Conservation (phyloP, 2,113 vertebrate species). For the Myxocyprinus asiaticus region DNA sequence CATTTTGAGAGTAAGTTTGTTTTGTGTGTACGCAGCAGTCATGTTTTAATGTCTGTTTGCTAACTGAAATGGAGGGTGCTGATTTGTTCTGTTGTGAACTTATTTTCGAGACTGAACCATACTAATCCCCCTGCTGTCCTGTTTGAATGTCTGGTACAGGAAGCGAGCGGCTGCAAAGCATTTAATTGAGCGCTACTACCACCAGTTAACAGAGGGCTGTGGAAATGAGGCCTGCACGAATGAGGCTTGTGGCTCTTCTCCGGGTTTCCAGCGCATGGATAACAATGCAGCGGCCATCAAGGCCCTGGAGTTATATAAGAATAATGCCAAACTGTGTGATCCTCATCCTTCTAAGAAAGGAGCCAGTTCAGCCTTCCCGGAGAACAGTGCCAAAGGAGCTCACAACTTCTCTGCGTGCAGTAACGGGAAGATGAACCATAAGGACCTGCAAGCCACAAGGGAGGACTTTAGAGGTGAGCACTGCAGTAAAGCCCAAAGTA, state of each 20-base stretch:
- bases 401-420: slow-evolving; percentile 80
- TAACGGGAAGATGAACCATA: slow-evolving; percentile 84
- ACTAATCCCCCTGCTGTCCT: slow-evolving; percentile 77
- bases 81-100: slow-evolving; percentile 5
- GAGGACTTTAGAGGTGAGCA: slow-evolving; percentile 90
- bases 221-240: slow-evolving; percentile 99
- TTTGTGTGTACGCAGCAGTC: background rate
- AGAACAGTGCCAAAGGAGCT: slow-evolving; percentile 82
- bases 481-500: no score
- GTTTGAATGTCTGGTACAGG: slow-evolving; percentile 87
- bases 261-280: slow-evolving; percentile 92
- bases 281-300: slow-evolving; percentile 96
- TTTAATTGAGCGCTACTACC: slow-evolving; percentile 99
- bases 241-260: slow-evolving; percentile 95
- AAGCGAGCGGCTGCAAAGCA: slow-evolving; percentile 99
- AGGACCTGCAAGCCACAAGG: slow-evolving; percentile 79
- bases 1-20: no score
- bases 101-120: slow-evolving; percentile 52
- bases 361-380: slow-evolving; percentile 90
- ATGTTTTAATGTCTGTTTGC: background rate
- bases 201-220: slow-evolving; percentile 99
- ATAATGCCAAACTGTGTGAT: slow-evolving; percentile 97
- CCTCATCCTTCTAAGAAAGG: slow-evolving; percentile 96
- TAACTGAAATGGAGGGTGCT: background rate
- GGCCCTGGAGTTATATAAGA: slow-evolving; percentile 97